Conservation (phyloP, 2,797 vertebrate genomes). For the Threskiornis aethiopicus region DNA sequence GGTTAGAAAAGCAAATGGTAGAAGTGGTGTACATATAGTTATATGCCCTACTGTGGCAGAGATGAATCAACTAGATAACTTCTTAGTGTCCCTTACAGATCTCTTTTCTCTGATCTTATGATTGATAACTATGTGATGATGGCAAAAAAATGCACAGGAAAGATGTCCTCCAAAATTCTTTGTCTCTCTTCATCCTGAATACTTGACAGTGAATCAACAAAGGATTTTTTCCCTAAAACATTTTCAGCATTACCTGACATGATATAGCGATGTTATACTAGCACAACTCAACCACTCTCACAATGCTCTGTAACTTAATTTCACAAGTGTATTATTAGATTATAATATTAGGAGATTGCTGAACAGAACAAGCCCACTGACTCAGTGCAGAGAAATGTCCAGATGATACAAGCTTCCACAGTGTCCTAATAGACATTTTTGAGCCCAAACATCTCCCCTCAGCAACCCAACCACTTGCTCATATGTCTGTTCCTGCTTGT, state of each 20-base stretch:
- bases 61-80: background rate
- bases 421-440: background rate
- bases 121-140: background rate
- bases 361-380: background rate
- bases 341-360: background rate
- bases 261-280: fast-evolving
- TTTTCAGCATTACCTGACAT: background rate
- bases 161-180: background rate
- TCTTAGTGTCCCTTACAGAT: background rate
- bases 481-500: background rate
- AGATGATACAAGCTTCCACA: background rate
- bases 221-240: background rate
- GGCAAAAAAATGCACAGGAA: background rate
- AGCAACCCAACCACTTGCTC: background rate
- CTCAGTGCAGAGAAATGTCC: background rate
- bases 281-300: background rate
- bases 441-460: background rate
- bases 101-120: background rate
- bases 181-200: background rate
- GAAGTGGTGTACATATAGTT: background rate
- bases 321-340: background rate
- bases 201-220: background rate
- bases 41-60: background rate
- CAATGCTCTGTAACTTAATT: background rate
- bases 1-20: background rate